Evolutionary conservation across 2,888 invertebrate genomes (phyloP).

Genomic region (Malachius bipustulatus): DNA sequence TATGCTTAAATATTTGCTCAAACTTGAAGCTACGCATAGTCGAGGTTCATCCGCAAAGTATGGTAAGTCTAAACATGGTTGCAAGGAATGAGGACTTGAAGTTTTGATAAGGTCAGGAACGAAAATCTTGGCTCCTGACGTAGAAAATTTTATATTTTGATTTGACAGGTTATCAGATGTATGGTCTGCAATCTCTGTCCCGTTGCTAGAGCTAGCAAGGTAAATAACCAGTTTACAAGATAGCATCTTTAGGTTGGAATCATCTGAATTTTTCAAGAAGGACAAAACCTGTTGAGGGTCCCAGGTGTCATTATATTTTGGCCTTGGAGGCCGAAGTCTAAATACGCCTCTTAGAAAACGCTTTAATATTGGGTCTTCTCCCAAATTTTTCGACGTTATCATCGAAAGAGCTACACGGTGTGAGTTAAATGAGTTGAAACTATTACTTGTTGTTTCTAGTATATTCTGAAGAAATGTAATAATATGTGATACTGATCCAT

Average conservation of each 20-base stretch:
- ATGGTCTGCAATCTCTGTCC: constrained; percentile 21
- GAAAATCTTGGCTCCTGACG: constrained; percentile 13
- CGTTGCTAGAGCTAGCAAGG: constrained; percentile 19
- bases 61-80: constrained; percentile 15
- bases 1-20: constrained; percentile 13
- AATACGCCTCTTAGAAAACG: constrained; percentile 18
- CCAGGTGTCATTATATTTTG: constrained; percentile 18
- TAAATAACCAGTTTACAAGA: too few species aligned
- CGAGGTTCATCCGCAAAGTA: constrained; percentile 13
- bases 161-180: constrained; percentile 17
- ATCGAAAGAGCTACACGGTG: too few species aligned
- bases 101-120: constrained; percentile 19
- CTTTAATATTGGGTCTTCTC: too few species aligned
- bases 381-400: too few species aligned
- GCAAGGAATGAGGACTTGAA: constrained; percentile 10
- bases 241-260: too few species aligned
- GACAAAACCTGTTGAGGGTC: constrained; percentile 18
- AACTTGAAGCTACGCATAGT: constrained; percentile 14
- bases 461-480: too few species aligned
- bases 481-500: neutral
- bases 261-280: constrained; percentile 13
- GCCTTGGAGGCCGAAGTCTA: constrained; percentile 14
- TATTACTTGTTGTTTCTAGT: too few species aligned
- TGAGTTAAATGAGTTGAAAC: too few species aligned
- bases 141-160: constrained; percentile 7